Percentiles rank a stretch among this genome's conserved stretches.
Conservation (phyloP, 2,797 vertebrate species). For the Xerus rutilus region DNA sequence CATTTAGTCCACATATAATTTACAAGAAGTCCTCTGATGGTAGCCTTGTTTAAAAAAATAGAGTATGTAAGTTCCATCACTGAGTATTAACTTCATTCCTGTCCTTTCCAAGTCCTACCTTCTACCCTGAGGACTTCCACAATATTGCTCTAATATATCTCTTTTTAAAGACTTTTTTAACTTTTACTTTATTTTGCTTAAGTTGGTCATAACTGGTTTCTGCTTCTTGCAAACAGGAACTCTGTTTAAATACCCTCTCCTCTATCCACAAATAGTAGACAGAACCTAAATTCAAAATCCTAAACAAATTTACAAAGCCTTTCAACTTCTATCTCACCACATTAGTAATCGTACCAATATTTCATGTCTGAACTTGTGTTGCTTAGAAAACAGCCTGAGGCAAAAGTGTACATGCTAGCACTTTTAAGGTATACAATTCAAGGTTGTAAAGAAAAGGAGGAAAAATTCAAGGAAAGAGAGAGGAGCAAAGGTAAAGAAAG, state of each 20-base stretch:
- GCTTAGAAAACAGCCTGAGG: conserved; percentile 15
- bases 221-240: not conserved
- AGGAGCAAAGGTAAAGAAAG: not conserved
- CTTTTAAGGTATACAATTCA: not conserved
- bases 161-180: not conserved
- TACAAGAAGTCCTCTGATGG: not conserved
- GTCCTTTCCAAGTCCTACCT: not conserved
- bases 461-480: not conserved
- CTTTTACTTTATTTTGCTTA: not conserved
- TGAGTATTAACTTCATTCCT: not conserved
- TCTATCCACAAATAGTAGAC: not conserved
- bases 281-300: conserved; percentile 16
- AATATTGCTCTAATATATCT: not conserved
- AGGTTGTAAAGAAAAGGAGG: not conserved
- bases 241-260: not conserved
- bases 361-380: not conserved
- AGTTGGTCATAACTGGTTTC: not conserved
- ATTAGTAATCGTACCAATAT: not conserved
- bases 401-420: not conserved
- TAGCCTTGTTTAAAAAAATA: not conserved
- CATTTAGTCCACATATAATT: not conserved
- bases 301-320: not conserved
- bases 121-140: not conserved
- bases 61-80: not conserved
- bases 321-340: conserved; percentile 1